These are phyloP conservation scores for Leptodactylus fallax DNA, from an alignment of 2,797 vertebrate genomes.

Conservation along the genomic window DNA sequence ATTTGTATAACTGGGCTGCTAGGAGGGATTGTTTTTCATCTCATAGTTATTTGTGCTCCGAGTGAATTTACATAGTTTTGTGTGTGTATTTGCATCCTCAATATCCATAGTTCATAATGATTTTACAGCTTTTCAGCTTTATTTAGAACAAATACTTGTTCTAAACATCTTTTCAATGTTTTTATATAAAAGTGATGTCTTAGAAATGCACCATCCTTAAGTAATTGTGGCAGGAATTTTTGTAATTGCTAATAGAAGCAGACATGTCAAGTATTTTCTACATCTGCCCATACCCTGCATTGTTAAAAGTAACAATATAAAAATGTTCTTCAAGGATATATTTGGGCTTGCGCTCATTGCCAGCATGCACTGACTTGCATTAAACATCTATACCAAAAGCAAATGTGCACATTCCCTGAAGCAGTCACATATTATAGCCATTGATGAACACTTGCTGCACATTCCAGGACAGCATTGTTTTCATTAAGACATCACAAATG, in stretches of 20 bases:
- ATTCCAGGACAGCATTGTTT: slow-evolving; percentile 18
- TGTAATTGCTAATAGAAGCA: slow-evolving; percentile 43
- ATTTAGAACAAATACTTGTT: background rate
- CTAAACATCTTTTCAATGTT: background rate
- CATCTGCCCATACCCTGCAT: slow-evolving; percentile 44
- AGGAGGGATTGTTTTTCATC: slow-evolving; percentile 38
- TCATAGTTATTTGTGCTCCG: background rate
- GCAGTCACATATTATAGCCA: background rate
- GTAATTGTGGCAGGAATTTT: slow-evolving; percentile 16
- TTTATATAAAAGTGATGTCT: background rate
- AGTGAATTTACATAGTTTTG: slow-evolving; percentile 57
- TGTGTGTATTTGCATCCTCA: slow-evolving; percentile 53
- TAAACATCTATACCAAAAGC: background rate
- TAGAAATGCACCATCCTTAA: background rate
- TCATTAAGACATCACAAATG: slow-evolving; percentile 1
- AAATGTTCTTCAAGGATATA: slow-evolving; percentile 17
- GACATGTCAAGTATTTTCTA: slow-evolving; percentile 39
- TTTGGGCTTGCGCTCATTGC: slow-evolving; percentile 21
- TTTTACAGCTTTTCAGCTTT: background rate
- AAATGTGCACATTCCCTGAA: slow-evolving; percentile 45
- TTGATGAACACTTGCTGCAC: background rate
- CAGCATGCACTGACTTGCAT: slow-evolving; percentile 28
- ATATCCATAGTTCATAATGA: background rate
- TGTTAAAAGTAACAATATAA: slow-evolving; percentile 42
- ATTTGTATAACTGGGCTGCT: slow-evolving; percentile 60